Evolutionary conservation across 2,888 invertebrate genomes (phyloP), one percentile per base, ranked within the genome.

Genomic region (Acholoe squamosa): DNA sequence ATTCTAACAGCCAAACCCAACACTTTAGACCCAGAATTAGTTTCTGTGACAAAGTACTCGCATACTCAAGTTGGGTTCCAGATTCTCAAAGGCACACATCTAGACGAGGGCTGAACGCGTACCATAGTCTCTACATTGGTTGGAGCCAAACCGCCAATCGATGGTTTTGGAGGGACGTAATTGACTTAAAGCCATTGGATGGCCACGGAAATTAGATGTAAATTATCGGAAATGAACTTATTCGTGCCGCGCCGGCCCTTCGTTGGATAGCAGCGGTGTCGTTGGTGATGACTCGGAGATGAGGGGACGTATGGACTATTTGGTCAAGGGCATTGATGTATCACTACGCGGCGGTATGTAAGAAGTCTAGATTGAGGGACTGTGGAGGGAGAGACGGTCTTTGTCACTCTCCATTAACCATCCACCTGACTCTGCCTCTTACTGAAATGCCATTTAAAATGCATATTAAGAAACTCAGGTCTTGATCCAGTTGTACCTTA

Each of bases 191-290:
- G 86, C 86, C 54, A 54, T 86, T 86, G 86, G 56, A 28, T 54
- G 86, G 28, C 54, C 28, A 28, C 25, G 86, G 86, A 86, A 86
- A 86, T 86, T 86, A 86, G 54, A 86, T 86, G 86, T 86, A 86
- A 86, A 86, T 86, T 86, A 86, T 86, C 86, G 86, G 86, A 86
- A 86, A 86, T 86, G 86, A 86, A 86, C 86, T 86, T 86, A 86
- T 86, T 86, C 54, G 54, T 54, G 86, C 16, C 86, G 86, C 86
- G 86, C 52, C 28, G 52, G 84, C 34, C 28, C 19, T 19, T 10
- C n/a, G 28, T 28, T 28, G 25, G 76, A 28, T 76, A 31, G 76
- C 31, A 25, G 28, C 31, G 25, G 76, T 28, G 28, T 5, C 31
- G 76, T 25, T 31, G 31, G 25, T 61, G 61, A 25, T 14, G n/a